Base-by-base conservation (phyloP, 2,888 invertebrate genomes). In the Gymnocheta viridis region DNA sequence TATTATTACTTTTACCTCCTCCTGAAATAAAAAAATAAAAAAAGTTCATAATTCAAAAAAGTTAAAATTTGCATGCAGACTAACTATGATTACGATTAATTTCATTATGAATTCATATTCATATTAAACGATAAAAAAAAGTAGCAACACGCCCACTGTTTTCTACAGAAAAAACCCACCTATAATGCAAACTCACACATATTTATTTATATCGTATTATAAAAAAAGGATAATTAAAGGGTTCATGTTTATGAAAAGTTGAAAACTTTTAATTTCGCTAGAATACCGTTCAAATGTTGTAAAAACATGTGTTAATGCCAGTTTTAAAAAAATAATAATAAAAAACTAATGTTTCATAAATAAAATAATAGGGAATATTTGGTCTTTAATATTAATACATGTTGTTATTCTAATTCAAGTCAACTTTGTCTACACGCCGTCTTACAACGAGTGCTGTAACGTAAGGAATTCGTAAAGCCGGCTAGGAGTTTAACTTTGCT, bases 41-140 rank as follows among this genome's bases (percentile, higher is more conserved):
- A 78, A 60, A 70, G 54, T 32, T 56, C 35, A 70, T 41, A 56
- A 58, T 62, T 60, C 35, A 22, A 47, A 76, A 72, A 44, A 56
- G 41, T 49, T 44, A 70, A 35, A 49, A 82, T 76, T 84, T 81
- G 84, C 84, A 84, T 81, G 84, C 60, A 67, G 54, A 69, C 77
- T 62, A 73, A 73, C 73, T 62, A 81, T 64, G 81, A 88, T 89
- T 88, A 88, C 85, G 87, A 87, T 90, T 90, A 91, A 91, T 91
- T 91, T 91, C 90, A 90, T 91, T 91, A 91, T 87, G 88, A 90
- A 90, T 91, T 91, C 90, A 76, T 74, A 73, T 51, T 41, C 41
- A 41, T 67, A 66, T 47, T 27, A 47, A 90, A 88, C 89, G 6
- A 35, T 32, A 72, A 27, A 70, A n/a, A 9, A 89, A 64, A 69